These are phyloP conservation scores for Sinosuthora webbiana DNA, from an alignment of 2,113 vertebrate genomes.

Conservation along the genomic window DNA sequence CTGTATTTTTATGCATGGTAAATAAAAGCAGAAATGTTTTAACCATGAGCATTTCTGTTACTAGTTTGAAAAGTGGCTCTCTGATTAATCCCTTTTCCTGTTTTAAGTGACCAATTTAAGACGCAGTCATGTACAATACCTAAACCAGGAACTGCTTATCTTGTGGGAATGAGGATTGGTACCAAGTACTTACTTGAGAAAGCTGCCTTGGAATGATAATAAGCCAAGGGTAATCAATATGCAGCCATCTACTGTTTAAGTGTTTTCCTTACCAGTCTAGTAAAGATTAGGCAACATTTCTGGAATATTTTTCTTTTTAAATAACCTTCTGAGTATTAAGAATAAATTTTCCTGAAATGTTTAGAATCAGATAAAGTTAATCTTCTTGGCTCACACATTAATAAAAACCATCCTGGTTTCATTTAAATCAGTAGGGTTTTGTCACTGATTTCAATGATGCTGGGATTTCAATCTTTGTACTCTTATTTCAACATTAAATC, in stretches of 20 bases:
- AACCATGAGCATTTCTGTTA: background rate
- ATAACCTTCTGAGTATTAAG: background rate
- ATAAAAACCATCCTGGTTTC: background rate
- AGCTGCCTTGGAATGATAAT: background rate
- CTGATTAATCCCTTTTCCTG: background rate
- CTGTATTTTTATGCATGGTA: background rate
- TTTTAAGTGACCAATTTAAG: background rate
- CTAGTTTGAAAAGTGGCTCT: background rate
- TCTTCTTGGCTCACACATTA: background rate
- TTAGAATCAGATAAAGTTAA: background rate
- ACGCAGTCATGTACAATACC: background rate
- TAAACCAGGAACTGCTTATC: background rate
- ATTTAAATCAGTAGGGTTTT: background rate
- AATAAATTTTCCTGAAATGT: background rate
- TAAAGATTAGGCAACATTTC: background rate
- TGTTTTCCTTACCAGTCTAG: background rate
- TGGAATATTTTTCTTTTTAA: background rate
- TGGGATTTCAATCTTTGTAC: background rate
- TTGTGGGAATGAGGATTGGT: slow-evolving; percentile 38
- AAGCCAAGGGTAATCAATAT: slow-evolving; percentile 7
- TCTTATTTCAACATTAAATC: background rate
- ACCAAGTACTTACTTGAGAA: background rate
- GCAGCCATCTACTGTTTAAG: background rate
- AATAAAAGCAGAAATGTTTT: background rate
- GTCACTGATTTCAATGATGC: background rate